Percentiles rank a stretch among this genome's conserved stretches.
Conservation (phyloP, 2,888 invertebrate genomes). For the Drosophila formosana region DNA sequence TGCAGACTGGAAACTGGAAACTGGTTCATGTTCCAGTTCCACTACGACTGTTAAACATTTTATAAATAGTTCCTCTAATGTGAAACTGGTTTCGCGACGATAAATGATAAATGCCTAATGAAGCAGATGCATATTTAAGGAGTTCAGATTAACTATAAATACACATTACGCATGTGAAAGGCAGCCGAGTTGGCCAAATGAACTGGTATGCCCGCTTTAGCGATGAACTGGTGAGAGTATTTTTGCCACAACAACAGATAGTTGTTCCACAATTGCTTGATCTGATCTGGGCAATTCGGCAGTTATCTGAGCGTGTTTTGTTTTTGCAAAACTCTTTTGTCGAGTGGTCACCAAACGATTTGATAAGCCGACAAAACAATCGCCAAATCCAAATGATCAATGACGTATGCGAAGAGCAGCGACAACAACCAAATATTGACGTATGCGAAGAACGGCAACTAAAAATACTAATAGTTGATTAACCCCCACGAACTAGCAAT, state of each 20-base stretch:
- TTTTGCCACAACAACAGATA: constrained; percentile 4
- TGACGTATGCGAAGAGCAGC: no score
- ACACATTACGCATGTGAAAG: not conserved
- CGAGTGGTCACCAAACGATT: not conserved
- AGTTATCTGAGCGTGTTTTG: no score
- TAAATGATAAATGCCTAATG: constrained; percentile 1
- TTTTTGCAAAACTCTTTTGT: no score
- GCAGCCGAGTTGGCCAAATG: not conserved
- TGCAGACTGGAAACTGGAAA: constrained; percentile 2
- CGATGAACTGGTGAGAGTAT: constrained; percentile 8
- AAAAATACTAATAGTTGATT: no score
- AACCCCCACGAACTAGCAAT: no score
- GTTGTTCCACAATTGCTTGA: constrained; percentile 2
- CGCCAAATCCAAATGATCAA: constrained; percentile 8
- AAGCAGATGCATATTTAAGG: constrained; percentile 16
- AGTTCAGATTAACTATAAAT: not conserved
- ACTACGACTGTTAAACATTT: not conserved
- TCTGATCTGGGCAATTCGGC: constrained; percentile 6
- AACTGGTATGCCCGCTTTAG: not conserved
- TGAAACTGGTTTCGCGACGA: constrained; percentile 13
- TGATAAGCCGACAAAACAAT: not conserved
- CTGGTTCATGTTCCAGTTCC: constrained; percentile 25
- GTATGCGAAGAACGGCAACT: not conserved
- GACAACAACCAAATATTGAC: not conserved
- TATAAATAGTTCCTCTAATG: constrained; percentile 20